These are phyloP conservation scores for Pelodytes ibericus DNA, from an alignment of 2,797 vertebrate genomes.

Conservation along the genomic window DNA sequence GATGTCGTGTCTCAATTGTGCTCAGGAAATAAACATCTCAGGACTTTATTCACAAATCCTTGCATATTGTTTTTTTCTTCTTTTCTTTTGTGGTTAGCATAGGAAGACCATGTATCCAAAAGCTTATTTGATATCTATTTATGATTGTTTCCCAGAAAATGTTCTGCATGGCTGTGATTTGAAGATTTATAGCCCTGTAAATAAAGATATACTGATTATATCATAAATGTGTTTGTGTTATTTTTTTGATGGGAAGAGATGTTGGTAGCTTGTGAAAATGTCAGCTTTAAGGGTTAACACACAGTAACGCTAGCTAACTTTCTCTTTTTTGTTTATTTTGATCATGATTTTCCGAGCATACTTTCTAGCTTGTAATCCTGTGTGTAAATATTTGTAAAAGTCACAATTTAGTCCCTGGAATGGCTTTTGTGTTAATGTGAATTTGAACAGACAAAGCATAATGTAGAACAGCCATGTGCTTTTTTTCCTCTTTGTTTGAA, in stretches of 20 bases:
- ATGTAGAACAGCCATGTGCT: conserved; percentile 33
- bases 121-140: not conserved
- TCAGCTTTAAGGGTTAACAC: no score
- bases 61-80: not conserved
- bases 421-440: not conserved
- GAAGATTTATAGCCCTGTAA: no score
- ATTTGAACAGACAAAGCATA: conserved; percentile 9
- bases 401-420: not conserved
- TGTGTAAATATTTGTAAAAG: not conserved
- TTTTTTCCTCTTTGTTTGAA: conserved; percentile 42
- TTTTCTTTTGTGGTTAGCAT: not conserved
- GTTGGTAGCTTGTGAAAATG: no score
- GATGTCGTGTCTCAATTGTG: conserved; percentile 1
- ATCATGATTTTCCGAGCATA: not conserved
- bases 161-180: not conserved
- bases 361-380: not conserved
- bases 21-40: conserved; percentile 21
- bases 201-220: no score
- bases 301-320: no score
- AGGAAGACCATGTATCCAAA: not conserved
- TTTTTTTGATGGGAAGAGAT: no score
- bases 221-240: no score
- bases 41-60: conserved; percentile 26
- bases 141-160: not conserved
- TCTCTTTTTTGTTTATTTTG: not conserved